phyloP scores from a whole-genome alignment of 2,888 invertebrate genomes.

The Amblyjoppa fuscipennis region DNA sequence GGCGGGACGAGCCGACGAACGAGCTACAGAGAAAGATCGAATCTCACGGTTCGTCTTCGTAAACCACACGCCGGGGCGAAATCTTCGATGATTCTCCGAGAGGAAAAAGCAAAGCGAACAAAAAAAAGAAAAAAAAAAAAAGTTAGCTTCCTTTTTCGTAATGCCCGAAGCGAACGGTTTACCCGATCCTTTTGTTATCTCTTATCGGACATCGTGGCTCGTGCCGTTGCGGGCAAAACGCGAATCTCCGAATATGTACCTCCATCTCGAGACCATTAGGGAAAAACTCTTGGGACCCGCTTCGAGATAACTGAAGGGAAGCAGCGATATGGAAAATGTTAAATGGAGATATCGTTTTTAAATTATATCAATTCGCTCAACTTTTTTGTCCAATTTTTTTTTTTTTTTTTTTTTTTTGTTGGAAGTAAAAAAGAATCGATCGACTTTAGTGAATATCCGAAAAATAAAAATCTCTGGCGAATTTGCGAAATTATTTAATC shows the following conservation, averaged over 20 bases:
- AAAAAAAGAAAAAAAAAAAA: constrained; percentile 5
- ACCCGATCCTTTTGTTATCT: constrained; percentile 32
- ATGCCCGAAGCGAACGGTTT: constrained; percentile 16
- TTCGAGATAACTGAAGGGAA: neutral
- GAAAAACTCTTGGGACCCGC: constrained; percentile 51
- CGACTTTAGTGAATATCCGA: neutral
- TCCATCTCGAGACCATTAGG: constrained; percentile 63
- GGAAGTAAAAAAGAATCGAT: neutral
- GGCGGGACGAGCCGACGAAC: constrained; percentile 37
- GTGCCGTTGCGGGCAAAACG: constrained; percentile 1
- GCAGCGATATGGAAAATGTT: neutral
- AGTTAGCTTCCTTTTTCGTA: constrained; percentile 33
- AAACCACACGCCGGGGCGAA: neutral
- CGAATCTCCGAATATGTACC: constrained; percentile 54
- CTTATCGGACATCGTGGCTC: constrained; percentile 23
- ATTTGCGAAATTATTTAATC: neutral
- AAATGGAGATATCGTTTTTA: neutral
- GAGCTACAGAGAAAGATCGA: constrained; percentile 47
- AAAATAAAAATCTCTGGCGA: neutral
- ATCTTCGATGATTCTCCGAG: constrained; percentile 41
- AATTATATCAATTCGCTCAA: neutral
- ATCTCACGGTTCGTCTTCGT: constrained; percentile 43
- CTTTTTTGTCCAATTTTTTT: neutral
- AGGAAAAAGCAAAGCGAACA: constrained; percentile 10
- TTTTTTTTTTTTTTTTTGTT: neutral